phyloP scores from a whole-genome alignment of 2,888 invertebrate species.

The Platynereis dumerilii region DNA sequence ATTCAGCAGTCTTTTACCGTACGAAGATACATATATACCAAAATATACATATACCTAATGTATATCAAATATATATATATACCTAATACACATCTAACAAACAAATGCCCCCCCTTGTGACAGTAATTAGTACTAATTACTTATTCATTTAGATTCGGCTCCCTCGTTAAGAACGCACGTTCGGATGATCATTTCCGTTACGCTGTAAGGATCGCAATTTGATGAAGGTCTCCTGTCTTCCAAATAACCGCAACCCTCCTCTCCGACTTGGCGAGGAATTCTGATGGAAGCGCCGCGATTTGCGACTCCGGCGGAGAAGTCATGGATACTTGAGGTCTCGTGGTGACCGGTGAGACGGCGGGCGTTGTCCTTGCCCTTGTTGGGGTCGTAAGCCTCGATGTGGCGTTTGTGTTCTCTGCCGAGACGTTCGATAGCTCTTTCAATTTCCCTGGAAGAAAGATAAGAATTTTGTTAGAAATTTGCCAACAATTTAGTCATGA shows the following conservation, averaged over 20 bases:
- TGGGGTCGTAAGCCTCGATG: constrained; percentile 95
- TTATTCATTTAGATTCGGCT: too few relatives aligned
- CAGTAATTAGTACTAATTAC: too few relatives aligned
- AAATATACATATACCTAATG: too few relatives aligned
- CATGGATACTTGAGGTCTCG: constrained; percentile 96
- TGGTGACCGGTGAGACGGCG: constrained; percentile 91
- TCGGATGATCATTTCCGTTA: constrained; percentile 54
- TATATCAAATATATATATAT: too few relatives aligned
- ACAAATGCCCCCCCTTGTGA: too few relatives aligned
- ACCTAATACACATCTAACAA: too few relatives aligned
- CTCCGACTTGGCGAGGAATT: constrained; percentile 77
- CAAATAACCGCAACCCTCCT: constrained; percentile 91
- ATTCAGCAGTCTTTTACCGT: too few relatives aligned
- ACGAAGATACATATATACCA: too few relatives aligned
- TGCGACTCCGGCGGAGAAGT: constrained; percentile 91
- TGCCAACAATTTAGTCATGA: too few relatives aligned
- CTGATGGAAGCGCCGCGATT: constrained; percentile 94
- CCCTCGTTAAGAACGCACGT: constrained; percentile 40
- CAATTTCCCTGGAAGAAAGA: constrained; percentile 77
- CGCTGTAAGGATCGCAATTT: constrained; percentile 63
- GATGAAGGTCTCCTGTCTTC: constrained; percentile 81
- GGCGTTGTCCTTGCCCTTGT: constrained; percentile 95
- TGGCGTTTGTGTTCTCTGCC: constrained; percentile 90
- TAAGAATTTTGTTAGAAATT: not conserved
- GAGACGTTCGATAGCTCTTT: constrained; percentile 93